phyloP scores from a whole-genome alignment of 2,888 invertebrate species.

The Keiferia lycopersicella region DNA sequence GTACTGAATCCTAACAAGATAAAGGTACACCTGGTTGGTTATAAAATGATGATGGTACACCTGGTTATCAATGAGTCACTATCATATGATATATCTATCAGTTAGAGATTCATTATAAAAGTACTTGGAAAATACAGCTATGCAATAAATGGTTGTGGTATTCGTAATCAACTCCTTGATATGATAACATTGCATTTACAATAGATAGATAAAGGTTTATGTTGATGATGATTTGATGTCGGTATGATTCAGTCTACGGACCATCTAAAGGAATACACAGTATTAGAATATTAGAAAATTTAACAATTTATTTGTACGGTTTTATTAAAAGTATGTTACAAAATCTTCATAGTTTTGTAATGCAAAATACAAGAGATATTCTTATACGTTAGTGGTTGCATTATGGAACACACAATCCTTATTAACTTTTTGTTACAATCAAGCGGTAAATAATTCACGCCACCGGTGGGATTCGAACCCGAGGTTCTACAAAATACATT shows the following conservation, averaged over 20 bases:
- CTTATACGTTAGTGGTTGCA: no score
- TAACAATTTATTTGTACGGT: no score
- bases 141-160: not conserved
- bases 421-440: no score
- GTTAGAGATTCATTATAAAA: slow-evolving; percentile 16
- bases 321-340: no score
- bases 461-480: no score
- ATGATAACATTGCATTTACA: slow-evolving; percentile 16
- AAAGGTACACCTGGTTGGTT: no score
- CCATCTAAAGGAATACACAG: not conserved
- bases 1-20: no score
- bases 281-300: not conserved
- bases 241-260: not conserved
- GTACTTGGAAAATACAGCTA: slow-evolving; percentile 29
- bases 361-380: no score
- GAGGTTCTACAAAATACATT: no score
- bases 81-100: not conserved
- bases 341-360: no score
- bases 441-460: no score
- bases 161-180: slow-evolving; percentile 8
- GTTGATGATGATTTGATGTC: not conserved
- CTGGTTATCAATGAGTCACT: not conserved
- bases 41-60: not conserved
- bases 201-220: slow-evolving; percentile 2
- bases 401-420: no score